A percentile compares a stretch with the other conserved stretches of the same genome.
Evolutionary conservation across 2,113 vertebrate genomes (phyloP).

Genomic region (Austrofundulus limnaeus): DNA sequence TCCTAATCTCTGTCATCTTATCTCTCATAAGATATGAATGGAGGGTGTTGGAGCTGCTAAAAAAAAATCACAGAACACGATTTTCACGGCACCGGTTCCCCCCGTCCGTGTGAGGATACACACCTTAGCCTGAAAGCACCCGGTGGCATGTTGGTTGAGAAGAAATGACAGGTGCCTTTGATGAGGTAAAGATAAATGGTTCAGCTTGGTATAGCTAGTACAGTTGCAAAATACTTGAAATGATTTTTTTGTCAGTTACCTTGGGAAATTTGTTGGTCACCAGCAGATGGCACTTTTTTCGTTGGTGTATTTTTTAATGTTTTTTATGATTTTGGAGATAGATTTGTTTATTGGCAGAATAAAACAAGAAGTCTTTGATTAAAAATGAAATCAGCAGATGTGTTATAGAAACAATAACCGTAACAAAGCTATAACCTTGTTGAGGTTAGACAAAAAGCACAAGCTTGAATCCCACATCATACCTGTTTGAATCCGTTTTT

Average conservation of each 20-base stretch:
- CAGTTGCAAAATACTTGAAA: conserved; percentile 31
- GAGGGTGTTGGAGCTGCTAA: background rate
- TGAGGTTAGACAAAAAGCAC: background rate
- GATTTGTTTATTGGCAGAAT: conserved; percentile 21
- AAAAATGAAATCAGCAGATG: conserved; percentile 4
- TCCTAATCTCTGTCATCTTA: background rate
- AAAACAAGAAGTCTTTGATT: conserved; percentile 16
- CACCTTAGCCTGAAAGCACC: no score
- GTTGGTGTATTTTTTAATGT: conserved; percentile 30
- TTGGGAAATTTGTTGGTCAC: conserved; percentile 31
- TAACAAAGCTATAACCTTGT: background rate
- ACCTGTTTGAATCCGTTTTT: conserved; percentile 19
- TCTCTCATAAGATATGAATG: background rate
- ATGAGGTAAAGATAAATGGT: no score
- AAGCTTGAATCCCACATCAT: background rate
- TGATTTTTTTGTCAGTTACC: conserved; percentile 45
- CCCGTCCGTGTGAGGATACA: background rate
- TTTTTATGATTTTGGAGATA: conserved; percentile 13
- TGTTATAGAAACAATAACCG: background rate
- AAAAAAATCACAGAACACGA: background rate
- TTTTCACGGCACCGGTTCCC: background rate
- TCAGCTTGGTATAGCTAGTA: background rate
- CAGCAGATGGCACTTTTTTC: conserved; percentile 60
- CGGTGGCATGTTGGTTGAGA: no score
- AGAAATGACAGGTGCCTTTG: no score